These are phyloP conservation scores for Lysandra bellargus DNA, from an alignment of 2,888 invertebrate genomes.

Conservation along the genomic window DNA sequence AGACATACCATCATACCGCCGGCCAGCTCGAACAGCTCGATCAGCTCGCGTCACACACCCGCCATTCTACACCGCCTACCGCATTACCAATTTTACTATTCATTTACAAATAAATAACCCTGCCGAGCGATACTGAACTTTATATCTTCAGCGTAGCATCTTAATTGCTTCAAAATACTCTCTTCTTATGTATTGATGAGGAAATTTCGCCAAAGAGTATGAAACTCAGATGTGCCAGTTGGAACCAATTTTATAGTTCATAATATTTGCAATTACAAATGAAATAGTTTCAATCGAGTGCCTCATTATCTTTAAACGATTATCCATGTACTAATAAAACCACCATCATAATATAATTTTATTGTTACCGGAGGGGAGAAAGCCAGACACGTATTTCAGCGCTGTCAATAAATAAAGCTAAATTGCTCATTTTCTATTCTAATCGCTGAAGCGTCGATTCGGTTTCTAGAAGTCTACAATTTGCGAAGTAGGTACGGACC, in stretches of 20 bases:
- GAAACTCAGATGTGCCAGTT: background rate
- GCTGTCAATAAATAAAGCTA: background rate
- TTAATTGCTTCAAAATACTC: background rate
- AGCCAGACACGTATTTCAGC: slow-evolving; percentile 2
- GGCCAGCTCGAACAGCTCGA: background rate
- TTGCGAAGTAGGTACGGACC: background rate
- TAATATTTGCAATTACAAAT: background rate
- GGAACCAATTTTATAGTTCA: background rate
- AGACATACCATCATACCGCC: slow-evolving; percentile 47
- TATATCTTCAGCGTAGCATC: slow-evolving; percentile 34
- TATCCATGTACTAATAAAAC: background rate
- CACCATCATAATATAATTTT: background rate
- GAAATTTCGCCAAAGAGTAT: slow-evolving; percentile 38
- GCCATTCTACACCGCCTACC: slow-evolving; percentile 70
- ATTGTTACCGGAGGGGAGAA: slow-evolving; percentile 4
- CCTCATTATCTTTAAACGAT: background rate
- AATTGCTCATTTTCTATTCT: background rate
- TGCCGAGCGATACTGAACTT: slow-evolving; percentile 34
- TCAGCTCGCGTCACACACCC: slow-evolving; percentile 56
- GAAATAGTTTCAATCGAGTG: background rate
- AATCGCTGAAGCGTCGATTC: background rate
- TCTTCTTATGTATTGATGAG: slow-evolving; percentile 26
- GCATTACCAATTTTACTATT: slow-evolving; percentile 42
- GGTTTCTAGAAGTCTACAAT: background rate
- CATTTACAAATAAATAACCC: slow-evolving; percentile 35